phyloP scores from a whole-genome alignment of 2,888 invertebrate species.

The Parelbella ahira region DNA sequence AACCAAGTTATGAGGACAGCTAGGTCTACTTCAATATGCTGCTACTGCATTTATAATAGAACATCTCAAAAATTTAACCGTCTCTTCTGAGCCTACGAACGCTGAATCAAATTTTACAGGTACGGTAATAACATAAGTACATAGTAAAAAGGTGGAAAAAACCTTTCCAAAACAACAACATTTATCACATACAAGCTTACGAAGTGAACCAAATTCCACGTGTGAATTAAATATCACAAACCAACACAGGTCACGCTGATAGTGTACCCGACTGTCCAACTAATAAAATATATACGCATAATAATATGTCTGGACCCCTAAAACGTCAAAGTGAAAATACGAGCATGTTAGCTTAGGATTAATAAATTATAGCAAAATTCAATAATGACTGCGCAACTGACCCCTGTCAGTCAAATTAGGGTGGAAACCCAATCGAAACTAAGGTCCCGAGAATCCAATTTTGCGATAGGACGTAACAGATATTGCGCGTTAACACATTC shows the following conservation, averaged over 20 bases:
- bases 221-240: conserved; percentile 6
- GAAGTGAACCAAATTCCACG: conserved; percentile 10
- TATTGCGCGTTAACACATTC: conserved; percentile 5
- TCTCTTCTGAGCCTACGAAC: too few species aligned
- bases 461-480: conserved; percentile 9
- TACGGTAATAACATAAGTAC: too few species aligned
- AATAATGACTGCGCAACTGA: conserved; percentile 9
- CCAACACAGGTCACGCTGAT: conserved; percentile 6
- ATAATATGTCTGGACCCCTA: conserved; percentile 2
- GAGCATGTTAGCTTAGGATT: conserved; percentile 10
- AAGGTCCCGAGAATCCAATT: too few species aligned
- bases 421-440: conserved; percentile 13
- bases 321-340: conserved; percentile 7
- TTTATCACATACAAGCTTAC: too few species aligned
- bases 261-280: background rate
- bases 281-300: conserved; percentile 9
- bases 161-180: too few species aligned
- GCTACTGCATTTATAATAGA: too few species aligned
- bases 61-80: too few species aligned
- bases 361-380: conserved; percentile 18
- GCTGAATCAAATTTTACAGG: too few species aligned
- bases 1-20: too few species aligned
- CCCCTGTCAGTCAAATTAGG: conserved; percentile 17
- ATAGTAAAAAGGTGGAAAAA: too few species aligned
- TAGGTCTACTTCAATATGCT: too few species aligned